These are phyloP conservation scores for Synodontis membranacea DNA, from an alignment of 2,113 vertebrate genomes.

Conservation along the genomic window DNA sequence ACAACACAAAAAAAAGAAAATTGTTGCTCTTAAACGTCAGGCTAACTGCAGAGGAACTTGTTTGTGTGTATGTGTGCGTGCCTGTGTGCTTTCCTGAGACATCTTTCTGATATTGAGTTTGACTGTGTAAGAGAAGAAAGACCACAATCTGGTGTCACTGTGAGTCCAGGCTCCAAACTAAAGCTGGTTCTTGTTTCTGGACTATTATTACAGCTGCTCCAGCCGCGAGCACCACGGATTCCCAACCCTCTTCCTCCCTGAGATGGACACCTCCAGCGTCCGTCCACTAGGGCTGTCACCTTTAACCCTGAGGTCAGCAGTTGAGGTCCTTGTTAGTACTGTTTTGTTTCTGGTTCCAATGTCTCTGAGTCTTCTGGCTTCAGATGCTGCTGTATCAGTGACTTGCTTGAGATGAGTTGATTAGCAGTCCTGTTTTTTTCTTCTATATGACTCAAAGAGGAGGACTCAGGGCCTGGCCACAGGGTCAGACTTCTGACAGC, in stretches of 20 bases:
- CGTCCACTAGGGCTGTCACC: conserved; percentile 69
- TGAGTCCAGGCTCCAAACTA: conserved; percentile 54
- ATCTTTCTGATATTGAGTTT: not conserved
- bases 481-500: conserved; percentile 30
- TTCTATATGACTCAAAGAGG: conserved; percentile 59
- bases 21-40: not conserved
- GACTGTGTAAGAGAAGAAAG: conserved; percentile 63
- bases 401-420: conserved; percentile 73
- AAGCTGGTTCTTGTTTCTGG: conserved; percentile 58
- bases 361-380: conserved; percentile 51
- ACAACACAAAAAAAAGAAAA: not conserved
- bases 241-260: conserved; percentile 48
- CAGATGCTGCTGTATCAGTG: conserved; percentile 69
- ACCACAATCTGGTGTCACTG: conserved; percentile 56
- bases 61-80: not conserved
- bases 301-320: conserved; percentile 70
- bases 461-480: conserved; percentile 49
- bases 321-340: conserved; percentile 69
- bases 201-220: conserved; percentile 78
- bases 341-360: conserved; percentile 65
- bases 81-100: not conserved
- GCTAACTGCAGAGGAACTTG: not conserved
- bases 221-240: conserved; percentile 65
- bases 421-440: conserved; percentile 69
- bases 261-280: conserved; percentile 65